Conservation (phyloP, 1,140 invertebrate species). For the Drosophila suzukii region DNA sequence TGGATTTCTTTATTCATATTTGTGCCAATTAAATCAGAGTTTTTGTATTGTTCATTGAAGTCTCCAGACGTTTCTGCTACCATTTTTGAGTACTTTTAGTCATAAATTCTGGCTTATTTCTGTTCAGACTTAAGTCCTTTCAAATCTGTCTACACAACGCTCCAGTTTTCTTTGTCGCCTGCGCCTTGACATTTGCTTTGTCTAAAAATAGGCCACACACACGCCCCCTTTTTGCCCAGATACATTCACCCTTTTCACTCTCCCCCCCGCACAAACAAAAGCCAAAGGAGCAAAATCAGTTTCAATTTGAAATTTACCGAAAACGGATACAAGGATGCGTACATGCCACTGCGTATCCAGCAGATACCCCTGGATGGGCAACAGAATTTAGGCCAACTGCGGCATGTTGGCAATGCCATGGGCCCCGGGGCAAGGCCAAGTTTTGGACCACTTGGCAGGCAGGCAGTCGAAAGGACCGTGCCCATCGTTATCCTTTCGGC, state of each 20-base stretch:
- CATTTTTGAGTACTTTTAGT: neutral
- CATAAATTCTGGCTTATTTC: neutral
- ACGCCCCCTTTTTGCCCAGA: neutral
- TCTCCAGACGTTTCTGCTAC: neutral
- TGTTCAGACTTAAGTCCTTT: neutral
- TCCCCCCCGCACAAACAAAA: slow-evolving; percentile 26
- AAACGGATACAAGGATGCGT: slow-evolving; percentile 61
- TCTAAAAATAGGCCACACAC: slow-evolving; percentile 35
- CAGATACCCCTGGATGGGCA: slow-evolving; percentile 16
- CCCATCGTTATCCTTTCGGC: slow-evolving; percentile 19
- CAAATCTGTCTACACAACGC: neutral
- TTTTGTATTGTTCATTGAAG: neutral
- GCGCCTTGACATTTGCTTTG: slow-evolving; percentile 38
- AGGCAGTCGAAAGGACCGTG: too few relatives aligned
- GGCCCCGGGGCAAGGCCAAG: slow-evolving; percentile 36
- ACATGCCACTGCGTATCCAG: slow-evolving; percentile 23
- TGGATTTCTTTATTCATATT: neutral
- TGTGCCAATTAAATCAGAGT: neutral
- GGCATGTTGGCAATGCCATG: slow-evolving; percentile 26
- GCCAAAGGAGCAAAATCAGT: slow-evolving; percentile 69
- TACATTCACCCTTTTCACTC: neutral
- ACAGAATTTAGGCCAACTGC: slow-evolving; percentile 36
- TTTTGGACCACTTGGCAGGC: slow-evolving; percentile 25
- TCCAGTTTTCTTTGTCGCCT: slow-evolving; percentile 48
- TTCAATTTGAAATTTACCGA: slow-evolving; percentile 74